These are phyloP conservation scores for Lophotis ruficrista DNA, from an alignment of 2,113 vertebrate species.

Conservation along the genomic window DNA sequence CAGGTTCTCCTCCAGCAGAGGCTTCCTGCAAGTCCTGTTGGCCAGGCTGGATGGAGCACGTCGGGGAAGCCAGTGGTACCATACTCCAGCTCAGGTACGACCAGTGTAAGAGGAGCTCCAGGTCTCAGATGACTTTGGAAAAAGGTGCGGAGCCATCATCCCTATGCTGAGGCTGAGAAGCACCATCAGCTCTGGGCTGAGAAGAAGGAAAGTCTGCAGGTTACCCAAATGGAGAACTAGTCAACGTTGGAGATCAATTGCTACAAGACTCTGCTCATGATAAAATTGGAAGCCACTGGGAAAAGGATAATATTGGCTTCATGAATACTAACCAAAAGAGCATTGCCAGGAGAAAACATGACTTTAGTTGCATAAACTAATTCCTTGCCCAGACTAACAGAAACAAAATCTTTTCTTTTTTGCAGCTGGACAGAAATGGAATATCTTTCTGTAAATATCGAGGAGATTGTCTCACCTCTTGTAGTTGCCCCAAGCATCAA, in stretches of 20 bases:
- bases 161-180: background rate
- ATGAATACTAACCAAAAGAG: background rate
- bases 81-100: background rate
- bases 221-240: background rate
- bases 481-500: background rate
- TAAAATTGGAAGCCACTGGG: background rate
- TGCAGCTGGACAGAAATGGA: background rate
- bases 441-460: slow-evolving; percentile 23
- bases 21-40: rapidly evolving
- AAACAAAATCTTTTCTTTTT: slow-evolving; percentile 27
- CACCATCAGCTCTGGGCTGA: background rate
- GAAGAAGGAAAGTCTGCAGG: background rate
- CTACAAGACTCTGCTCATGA: background rate
- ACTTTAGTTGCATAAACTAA: background rate
- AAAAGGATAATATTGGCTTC: background rate
- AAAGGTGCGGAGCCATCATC: background rate
- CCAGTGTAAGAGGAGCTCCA: rapidly evolving
- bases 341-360: background rate
- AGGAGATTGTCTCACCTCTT: background rate
- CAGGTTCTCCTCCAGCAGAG: background rate
- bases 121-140: background rate
- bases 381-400: background rate
- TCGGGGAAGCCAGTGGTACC: background rate
- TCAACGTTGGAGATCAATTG: background rate
- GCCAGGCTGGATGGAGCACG: background rate